Evolutionary conservation across 2,888 invertebrate genomes (phyloP), one percentile per base, ranked within the genome.

Genomic region (Oscheius sp.): DNA sequence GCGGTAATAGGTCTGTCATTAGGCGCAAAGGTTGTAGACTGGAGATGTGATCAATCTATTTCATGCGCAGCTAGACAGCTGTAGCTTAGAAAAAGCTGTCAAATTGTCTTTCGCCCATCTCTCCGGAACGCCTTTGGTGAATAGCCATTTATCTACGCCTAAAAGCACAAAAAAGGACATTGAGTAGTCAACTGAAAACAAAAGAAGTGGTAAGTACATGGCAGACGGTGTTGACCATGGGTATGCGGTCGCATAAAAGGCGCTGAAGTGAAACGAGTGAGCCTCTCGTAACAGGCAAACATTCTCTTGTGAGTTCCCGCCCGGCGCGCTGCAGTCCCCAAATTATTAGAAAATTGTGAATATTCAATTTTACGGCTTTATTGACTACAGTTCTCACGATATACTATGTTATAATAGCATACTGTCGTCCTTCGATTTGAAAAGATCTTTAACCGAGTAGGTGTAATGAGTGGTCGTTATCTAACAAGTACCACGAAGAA

Each of bases 261-360:
- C 38, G 51, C 38, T 44, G 41, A 64, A 64, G 51, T 54, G 64
- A 64, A 54, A 64, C 64, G 54, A 64, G 41, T 54, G 51, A 59
- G 59, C 59, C 54, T 64, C 64, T 51, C 64, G 44, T 44, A 50
- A 64, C 45, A 44, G 64, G 44, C 54, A 64, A 64, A 64, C 64
- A 64, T 41, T 64, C 38, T 33, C 64, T 50, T 44, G 62, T 62
- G 62, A n/a, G 22, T 59, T 59, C 26, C 59, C 44, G 44, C 28
- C 44, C 26, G 38, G 28, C 59, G 54, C 32, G 54, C 33, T 54
- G 54, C 32, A 33, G 54, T 28, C 24, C 12, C 30, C 54, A 32
- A 17, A 54, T 54, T 54, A 54, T 54, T 54, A 54, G 54, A 3
- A 33, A 33, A 41, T 41, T 20, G n/a, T n/a, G n/a, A n/a, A n/a